Percentiles rank a stretch among this genome's conserved stretches.
These are phyloP conservation scores for Volucella inflata DNA, from an alignment of 2,888 invertebrate species.

Conservation along the genomic window DNA sequence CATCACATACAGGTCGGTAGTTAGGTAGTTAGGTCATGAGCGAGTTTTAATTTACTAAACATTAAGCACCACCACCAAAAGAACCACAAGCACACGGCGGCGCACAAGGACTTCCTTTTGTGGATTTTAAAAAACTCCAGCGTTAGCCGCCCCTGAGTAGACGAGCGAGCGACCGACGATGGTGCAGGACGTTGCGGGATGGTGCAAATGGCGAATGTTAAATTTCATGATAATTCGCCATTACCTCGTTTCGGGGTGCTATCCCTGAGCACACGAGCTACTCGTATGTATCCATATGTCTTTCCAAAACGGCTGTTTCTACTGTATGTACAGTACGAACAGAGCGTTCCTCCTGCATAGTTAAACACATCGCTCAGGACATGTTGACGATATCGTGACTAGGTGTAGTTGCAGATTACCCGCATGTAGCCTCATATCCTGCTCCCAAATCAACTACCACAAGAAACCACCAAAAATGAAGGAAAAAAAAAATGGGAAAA, in stretches of 20 bases:
- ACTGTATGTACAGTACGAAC: no score
- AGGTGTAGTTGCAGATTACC: conserved; percentile 62
- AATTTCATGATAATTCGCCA: conserved; percentile 63
- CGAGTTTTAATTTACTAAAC: conserved; percentile 69
- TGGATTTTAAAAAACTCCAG: conserved; percentile 23
- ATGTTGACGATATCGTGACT: conserved; percentile 68
- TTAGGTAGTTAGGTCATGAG: conserved; percentile 71
- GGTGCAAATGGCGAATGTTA: background rate
- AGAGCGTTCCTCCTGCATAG: conserved; percentile 1
- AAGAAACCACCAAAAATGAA: conserved; percentile 31
- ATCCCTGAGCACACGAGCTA: conserved; percentile 13
- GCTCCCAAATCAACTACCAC: conserved; percentile 43
- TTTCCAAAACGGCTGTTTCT: conserved; percentile 10
- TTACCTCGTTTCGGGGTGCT: conserved; percentile 54
- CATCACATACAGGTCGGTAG: conserved; percentile 71
- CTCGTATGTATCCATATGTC: conserved; percentile 44
- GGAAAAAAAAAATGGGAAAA: conserved; percentile 1
- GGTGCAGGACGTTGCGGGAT: no score
- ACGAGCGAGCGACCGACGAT: no score
- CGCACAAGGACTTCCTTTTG: conserved; percentile 39
- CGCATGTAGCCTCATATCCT: conserved; percentile 64
- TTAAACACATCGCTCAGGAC: conserved; percentile 18
- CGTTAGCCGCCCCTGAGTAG: no score
- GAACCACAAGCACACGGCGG: conserved; percentile 38
- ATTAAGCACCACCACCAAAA: conserved; percentile 16